phyloP scores from a whole-genome alignment of 92 coral and sea anemone genomes.

The Virgularia gustaviana region DNA sequence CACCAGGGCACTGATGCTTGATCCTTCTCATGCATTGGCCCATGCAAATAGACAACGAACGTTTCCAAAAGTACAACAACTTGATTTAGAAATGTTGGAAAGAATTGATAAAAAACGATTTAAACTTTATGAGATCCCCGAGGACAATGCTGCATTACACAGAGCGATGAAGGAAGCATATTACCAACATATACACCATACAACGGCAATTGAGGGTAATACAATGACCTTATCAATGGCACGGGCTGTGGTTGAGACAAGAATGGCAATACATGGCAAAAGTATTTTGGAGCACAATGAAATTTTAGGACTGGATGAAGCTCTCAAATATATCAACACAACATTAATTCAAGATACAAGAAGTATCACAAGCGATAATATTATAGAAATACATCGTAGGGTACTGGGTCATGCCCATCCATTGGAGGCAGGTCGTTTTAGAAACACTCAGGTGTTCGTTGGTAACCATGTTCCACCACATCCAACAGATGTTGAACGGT shows the following conservation, averaged over 20 bases:
- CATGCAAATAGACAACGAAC: constrained; percentile 83
- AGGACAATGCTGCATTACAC: constrained; percentile 76
- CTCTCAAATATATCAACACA: constrained; percentile 79
- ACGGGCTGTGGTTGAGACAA: constrained; percentile 89
- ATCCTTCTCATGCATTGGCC: constrained; percentile 73
- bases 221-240: constrained; percentile 98
- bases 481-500: constrained; percentile 75
- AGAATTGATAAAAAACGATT: constrained; percentile 79
- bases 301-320: constrained; percentile 92
- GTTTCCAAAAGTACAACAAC: constrained; percentile 85
- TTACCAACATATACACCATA: constrained; percentile 87
- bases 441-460: constrained; percentile 86
- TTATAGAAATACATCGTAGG: constrained; percentile 72
- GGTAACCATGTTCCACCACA: constrained; percentile 87
- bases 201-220: constrained; percentile 97
- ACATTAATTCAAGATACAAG: constrained; percentile 72
- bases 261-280: constrained; percentile 91
- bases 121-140: constrained; percentile 70
- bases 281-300: constrained; percentile 92
- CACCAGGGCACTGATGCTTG: constrained; percentile 67
- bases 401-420: constrained; percentile 94
- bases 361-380: constrained; percentile 62
- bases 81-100: constrained; percentile 85
- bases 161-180: constrained; percentile 95
- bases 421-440: constrained; percentile 79